These are phyloP conservation scores for Pangasianodon hypophthalmus DNA, from an alignment of 2,113 vertebrate genomes.

Conservation along the genomic window DNA sequence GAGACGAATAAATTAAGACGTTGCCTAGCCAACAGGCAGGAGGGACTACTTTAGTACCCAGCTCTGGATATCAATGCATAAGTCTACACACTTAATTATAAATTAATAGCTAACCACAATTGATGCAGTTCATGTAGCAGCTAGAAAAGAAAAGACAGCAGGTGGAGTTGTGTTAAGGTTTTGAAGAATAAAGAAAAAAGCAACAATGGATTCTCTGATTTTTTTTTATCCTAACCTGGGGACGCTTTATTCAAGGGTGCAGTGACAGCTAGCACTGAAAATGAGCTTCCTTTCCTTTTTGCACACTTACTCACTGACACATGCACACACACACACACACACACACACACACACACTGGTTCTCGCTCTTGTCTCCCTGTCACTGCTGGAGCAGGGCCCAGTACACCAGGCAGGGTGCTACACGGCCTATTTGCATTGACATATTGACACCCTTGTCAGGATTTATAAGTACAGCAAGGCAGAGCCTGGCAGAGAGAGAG, in stretches of 20 bases:
- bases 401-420: conserved; percentile 54
- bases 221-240: not conserved
- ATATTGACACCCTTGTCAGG: conserved; percentile 61
- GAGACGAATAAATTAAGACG: conserved; percentile 56
- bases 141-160: not conserved
- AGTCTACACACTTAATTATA: conserved; percentile 14
- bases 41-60: conserved; percentile 37
- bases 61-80: conserved; percentile 36
- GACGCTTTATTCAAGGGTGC: conserved; percentile 4
- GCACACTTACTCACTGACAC: conserved; percentile 32
- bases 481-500: conserved; percentile 42
- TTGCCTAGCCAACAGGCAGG: conserved; percentile 57
- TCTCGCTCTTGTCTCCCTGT: conserved; percentile 44
- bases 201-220: not conserved
- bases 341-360: conserved; percentile 28
- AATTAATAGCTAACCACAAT: conserved; percentile 29
- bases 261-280: conserved; percentile 20
- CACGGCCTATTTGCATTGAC: conserved; percentile 59
- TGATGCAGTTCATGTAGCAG: not conserved
- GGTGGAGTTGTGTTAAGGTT: not conserved
- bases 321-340: conserved; percentile 29
- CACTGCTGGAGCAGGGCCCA: conserved; percentile 56
- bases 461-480: conserved; percentile 55
- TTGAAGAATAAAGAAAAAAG: not conserved
- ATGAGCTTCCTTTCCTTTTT: not conserved